Base-by-base conservation (phyloP, 2,113 vertebrate species). In the Mirounga angustirostris region DNA sequence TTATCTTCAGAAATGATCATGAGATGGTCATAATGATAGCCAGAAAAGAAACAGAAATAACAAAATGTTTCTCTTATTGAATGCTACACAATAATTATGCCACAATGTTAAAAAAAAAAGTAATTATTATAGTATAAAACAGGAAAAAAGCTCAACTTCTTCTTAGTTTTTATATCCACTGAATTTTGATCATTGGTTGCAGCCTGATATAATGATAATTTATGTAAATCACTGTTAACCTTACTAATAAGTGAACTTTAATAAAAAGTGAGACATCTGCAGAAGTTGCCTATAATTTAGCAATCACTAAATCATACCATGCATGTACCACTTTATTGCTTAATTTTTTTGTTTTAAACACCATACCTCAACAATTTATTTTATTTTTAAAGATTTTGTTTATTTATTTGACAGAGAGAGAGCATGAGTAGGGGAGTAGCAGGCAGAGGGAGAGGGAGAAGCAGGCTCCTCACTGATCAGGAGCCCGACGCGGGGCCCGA, bases 1-100 rank as follows among this genome's bases (percentile, higher is more conserved):
- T 67, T 46, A 6, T 52, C 63, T 92, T 82, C 19, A 87, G 83
- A 95, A 95, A 59, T 88, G 80, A 89, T 71, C 78, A 14, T 86
- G 86, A 50, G 79, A 59, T 59, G 61, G 24, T 83, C 79, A 5
- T 76, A 59, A 80, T 71, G 61, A 43, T 67, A 67, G 16, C 73
- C 56, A 79, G 82, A 79, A 94, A 92, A 78, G 46, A 96, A 94
- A 93, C 21, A 36, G 9, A n/a, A 8, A 43, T 43, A 50, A 63
- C 74, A 93, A 96, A 88, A 71, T 40, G 8, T 74, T 84, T 82
- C 46, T 69, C 21, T 56, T 36, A 36, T 19, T 40, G 8, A 93
- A 95, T 40, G 81, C 71, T 74, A 4, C 81, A 46, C 58, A 71
- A 52, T 43, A 63, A 90, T 82, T 82, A 36, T 43, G 21, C 43